Evolutionary conservation across 2,113 vertebrate species (phyloP), one percentile per base, ranked within the genome.

Genomic region (Pao palembangensis): DNA sequence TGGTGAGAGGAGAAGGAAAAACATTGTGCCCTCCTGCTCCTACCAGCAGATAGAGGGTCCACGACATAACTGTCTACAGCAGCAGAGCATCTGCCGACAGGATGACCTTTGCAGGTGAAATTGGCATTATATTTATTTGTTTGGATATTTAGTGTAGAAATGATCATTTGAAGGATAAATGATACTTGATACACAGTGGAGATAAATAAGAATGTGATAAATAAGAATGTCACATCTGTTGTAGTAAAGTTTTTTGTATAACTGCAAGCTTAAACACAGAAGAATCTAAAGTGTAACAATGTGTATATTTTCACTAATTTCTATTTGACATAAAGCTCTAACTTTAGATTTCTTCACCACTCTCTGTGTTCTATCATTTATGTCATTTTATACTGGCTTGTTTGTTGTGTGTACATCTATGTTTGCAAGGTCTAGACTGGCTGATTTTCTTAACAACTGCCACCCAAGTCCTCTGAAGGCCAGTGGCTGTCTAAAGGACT

Each of bases 1-100:
- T 41, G 95, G 94, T 2, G 94, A 95, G 80, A 92, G 97, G 31
- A 85, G 96, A 21, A 92, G 93, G 65, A 94, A 97, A 78, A 96
- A 94, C 82, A 98, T 99, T 3, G 97, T 96, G 17, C 96, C 97
- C 0, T 89, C 93, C 57, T 99, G 97, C 48, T 95, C 95, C 17
- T 96, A 93, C 76, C 92, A 94, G 43, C 79, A 91, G 1, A 83
- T 67, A 54, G 91, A 88, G 2, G 80, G 64, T 5, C 31, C 64
- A 6, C 90, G 91, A 42, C 92, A 91, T 7, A 97, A 95, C 78
- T 99, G 96, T 76, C 91, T 98, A 63, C 80, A 91, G 43, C 91
- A 96, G 58, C 89, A 92, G 80, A 87, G 87, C 47, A 84, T 86
- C 51, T 99, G 97, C 64, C 83, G 92, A 17, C 75, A 85, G 2